Evolutionary conservation across 2,888 invertebrate species (phyloP).

Genomic region (Prosopocoilus inquinatus): DNA sequence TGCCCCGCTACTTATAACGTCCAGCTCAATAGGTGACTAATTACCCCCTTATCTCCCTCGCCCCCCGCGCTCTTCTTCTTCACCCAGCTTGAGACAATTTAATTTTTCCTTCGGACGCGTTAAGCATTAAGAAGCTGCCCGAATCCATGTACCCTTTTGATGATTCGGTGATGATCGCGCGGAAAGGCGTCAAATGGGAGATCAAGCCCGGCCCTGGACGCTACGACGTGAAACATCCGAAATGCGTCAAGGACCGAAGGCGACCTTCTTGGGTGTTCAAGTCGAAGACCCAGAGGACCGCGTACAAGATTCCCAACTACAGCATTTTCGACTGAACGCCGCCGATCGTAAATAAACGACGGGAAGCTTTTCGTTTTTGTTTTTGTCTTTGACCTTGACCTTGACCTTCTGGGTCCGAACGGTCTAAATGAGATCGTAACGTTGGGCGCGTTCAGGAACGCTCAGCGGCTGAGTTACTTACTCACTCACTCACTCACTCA

Average conservation of each 20-base stretch:
- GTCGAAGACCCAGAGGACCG: constrained; percentile 34
- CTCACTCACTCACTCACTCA: no score
- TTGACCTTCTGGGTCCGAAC: no score
- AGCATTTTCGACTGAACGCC: constrained; percentile 28
- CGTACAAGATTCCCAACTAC: constrained; percentile 30
- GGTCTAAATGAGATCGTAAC: no score
- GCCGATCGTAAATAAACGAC: no score
- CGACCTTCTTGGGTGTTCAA: constrained; percentile 41
- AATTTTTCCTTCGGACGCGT: no score
- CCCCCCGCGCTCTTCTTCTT: no score
- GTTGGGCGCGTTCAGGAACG: no score
- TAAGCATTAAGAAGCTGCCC: constrained; percentile 17
- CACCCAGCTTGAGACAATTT: no score
- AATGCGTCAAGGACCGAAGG: constrained; percentile 31
- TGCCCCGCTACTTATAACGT: constrained; percentile 54
- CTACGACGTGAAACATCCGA: constrained; percentile 35
- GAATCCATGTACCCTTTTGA: constrained; percentile 36
- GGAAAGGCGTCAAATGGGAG: constrained; percentile 38
- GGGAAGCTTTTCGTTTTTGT: no score
- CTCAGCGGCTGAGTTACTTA: no score
- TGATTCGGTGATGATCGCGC: constrained; percentile 33
- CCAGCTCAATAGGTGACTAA: background rate
- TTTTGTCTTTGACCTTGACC: no score
- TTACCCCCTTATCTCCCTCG: background rate
- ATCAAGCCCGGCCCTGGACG: constrained; percentile 46